A percentile compares a stretch with the other conserved stretches of the same genome.
Evolutionary conservation across 2,113 vertebrate species (phyloP).

Genomic region (Aegithalos caudatus): DNA sequence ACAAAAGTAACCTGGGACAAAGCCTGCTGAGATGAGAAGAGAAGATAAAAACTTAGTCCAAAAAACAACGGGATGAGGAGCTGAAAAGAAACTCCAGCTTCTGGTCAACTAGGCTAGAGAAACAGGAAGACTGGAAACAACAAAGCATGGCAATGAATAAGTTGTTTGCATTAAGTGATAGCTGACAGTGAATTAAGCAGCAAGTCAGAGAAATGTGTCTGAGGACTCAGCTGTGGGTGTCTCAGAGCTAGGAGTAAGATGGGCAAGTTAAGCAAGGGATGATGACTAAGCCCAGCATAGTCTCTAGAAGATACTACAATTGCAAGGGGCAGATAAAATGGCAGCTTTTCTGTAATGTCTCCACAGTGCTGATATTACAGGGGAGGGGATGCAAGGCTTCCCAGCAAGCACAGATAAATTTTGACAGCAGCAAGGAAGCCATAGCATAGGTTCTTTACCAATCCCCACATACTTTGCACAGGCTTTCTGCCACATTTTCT

Average conservation of each 20-base stretch:
- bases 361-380: constrained; percentile 12
- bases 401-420: constrained; percentile 4
- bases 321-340: constrained; percentile 36
- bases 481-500: neutral
- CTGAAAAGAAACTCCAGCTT: neutral
- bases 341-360: neutral
- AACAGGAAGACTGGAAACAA: neutral
- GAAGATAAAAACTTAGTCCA: neutral
- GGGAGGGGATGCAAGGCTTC: constrained; percentile 5
- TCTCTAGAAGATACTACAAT: constrained; percentile 6
- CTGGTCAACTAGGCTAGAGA: neutral
- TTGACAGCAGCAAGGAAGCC: neutral
- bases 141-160: neutral
- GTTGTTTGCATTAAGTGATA: neutral
- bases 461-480: neutral
- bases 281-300: neutral
- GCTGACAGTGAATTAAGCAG: neutral
- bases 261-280: neutral
- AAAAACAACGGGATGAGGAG: neutral
- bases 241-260: neutral
- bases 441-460: neutral
- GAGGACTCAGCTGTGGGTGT: neutral
- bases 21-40: neutral
- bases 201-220: neutral
- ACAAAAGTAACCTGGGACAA: neutral